phyloP scores from a whole-genome alignment of 2,888 invertebrate genomes.

The Temnothorax unifasciatus region DNA sequence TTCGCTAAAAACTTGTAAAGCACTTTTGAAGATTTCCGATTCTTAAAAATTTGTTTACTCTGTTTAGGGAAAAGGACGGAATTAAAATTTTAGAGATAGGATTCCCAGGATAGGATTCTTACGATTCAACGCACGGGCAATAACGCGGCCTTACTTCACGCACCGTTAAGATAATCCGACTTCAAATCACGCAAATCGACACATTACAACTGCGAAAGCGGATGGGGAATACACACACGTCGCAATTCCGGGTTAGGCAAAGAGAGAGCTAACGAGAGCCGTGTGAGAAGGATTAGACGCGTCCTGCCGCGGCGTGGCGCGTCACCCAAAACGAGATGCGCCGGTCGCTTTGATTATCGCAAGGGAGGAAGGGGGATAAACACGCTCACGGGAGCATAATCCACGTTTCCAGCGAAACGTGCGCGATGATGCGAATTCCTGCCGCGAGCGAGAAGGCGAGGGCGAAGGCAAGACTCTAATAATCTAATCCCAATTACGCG shows the following conservation, averaged over 20 bases:
- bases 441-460: slow-evolving; percentile 67
- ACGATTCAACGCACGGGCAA: neutral
- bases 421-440: slow-evolving; percentile 56
- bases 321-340: slow-evolving; percentile 30
- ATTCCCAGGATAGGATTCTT: neutral
- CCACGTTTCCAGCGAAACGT: slow-evolving; percentile 34
- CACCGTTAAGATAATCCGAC: neutral
- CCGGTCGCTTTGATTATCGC: slow-evolving; percentile 49
- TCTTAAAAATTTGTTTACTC: neutral
- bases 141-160: neutral
- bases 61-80: neutral
- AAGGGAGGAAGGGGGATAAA: slow-evolving; percentile 18
- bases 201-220: slow-evolving; percentile 14
- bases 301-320: neutral
- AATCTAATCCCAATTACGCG: slow-evolving; percentile 81
- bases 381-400: slow-evolving; percentile 45
- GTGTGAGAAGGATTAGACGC: slow-evolving; percentile 36
- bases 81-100: neutral
- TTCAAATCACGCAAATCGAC: slow-evolving; percentile 4
- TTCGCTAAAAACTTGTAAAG: neutral
- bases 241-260: neutral
- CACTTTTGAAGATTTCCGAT: neutral
- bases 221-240: neutral
- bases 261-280: slow-evolving; percentile 22
- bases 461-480: slow-evolving; percentile 72